Conservation (phyloP, 2,113 vertebrate species). For the Leucopsar rothschildi region DNA sequence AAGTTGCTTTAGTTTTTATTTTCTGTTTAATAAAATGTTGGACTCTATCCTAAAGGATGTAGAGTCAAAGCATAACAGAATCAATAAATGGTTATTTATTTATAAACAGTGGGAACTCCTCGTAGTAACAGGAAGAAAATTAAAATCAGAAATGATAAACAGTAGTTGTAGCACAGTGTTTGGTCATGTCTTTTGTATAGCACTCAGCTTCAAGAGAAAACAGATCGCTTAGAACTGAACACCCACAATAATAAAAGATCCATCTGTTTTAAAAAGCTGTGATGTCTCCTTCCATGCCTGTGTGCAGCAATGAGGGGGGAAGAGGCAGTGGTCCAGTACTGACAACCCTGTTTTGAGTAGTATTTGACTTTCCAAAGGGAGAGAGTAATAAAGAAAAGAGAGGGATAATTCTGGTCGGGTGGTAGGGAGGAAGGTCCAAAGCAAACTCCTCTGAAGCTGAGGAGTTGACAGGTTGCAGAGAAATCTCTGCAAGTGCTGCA, state of each 20-base stretch:
- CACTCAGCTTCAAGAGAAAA: background rate
- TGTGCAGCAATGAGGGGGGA: background rate
- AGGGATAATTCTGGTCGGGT: rapidly evolving
- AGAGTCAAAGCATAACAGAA: background rate
- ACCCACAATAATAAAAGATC: background rate
- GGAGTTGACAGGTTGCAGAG: rapidly evolving
- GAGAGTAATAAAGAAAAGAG: background rate
- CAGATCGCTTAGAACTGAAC: background rate
- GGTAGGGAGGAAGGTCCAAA: background rate
- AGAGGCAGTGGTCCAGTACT: background rate
- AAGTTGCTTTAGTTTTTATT: background rate
- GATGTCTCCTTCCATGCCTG: background rate
- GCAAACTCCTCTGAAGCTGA: background rate
- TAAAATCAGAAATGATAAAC: background rate
- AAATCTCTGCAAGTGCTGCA: background rate
- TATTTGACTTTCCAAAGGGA: background rate
- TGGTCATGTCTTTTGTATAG: background rate
- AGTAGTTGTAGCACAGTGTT: background rate
- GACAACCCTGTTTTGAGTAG: background rate
- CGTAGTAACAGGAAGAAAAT: background rate
- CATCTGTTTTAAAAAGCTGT: background rate
- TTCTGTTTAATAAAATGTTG: background rate
- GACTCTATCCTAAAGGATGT: background rate
- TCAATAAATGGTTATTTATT: slow-evolving; percentile 1
- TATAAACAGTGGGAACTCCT: background rate